Evolutionary conservation across 2,888 invertebrate genomes (phyloP).

Genomic region (Arge pagana): DNA sequence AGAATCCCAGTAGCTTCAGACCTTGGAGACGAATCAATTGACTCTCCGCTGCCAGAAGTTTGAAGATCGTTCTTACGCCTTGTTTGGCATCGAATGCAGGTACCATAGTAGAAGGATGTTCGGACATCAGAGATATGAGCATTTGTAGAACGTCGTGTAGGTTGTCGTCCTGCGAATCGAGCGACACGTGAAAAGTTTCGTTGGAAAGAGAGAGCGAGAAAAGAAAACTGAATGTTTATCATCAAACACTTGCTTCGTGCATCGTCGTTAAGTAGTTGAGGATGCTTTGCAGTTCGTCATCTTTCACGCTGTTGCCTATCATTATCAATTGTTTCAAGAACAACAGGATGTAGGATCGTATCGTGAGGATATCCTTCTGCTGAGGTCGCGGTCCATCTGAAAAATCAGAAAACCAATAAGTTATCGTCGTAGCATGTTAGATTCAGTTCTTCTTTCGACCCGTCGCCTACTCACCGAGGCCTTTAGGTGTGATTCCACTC

Average conservation of each 20-base stretch:
- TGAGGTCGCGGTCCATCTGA: slow-evolving; percentile 92
- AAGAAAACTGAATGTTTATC: neutral
- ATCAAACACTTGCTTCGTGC: slow-evolving; percentile 77
- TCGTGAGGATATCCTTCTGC: slow-evolving; percentile 91
- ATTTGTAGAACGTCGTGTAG: slow-evolving; percentile 97
- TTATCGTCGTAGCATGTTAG: no score
- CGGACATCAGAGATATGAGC: slow-evolving; percentile 95
- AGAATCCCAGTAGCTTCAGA: slow-evolving; percentile 95
- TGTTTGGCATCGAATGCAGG: slow-evolving; percentile 98
- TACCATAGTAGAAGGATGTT: slow-evolving; percentile 98
- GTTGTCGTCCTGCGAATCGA: slow-evolving; percentile 85
- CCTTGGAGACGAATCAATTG: slow-evolving; percentile 95
- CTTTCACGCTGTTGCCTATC: slow-evolving; percentile 96
- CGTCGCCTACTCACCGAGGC: slow-evolving; percentile 73
- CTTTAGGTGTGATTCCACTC: slow-evolving; percentile 94
- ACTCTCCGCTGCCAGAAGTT: slow-evolving; percentile 92
- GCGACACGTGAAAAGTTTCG: neutral
- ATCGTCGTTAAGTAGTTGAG: slow-evolving; percentile 97
- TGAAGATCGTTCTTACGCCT: slow-evolving; percentile 96
- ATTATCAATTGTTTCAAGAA: slow-evolving; percentile 96
- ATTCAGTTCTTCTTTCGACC: neutral
- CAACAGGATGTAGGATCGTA: slow-evolving; percentile 91
- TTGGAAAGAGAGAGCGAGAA: slow-evolving; percentile 3
- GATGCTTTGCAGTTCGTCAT: slow-evolving; percentile 98
- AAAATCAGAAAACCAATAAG: slow-evolving; percentile 44